Percentiles rank a stretch among this genome's conserved stretches.
phyloP scores from a whole-genome alignment of 2,888 invertebrate genomes.

The Yponomeuta sedellus region DNA sequence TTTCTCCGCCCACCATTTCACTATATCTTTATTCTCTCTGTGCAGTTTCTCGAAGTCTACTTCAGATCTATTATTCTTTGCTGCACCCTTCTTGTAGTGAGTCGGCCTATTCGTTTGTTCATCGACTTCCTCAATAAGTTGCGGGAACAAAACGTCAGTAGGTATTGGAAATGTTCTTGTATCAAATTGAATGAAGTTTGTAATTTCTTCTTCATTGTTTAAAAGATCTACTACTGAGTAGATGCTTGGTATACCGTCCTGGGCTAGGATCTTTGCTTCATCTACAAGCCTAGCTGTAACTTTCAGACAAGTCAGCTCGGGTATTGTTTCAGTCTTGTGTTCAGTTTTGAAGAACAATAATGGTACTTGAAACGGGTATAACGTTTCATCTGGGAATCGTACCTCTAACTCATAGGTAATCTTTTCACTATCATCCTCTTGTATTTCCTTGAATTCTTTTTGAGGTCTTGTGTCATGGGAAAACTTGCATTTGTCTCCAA shows the following conservation, averaged over 20 bases:
- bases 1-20: slow-evolving; percentile 78
- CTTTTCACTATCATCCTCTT: slow-evolving; percentile 48
- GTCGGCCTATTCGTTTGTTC: slow-evolving; percentile 61
- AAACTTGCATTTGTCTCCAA: slow-evolving; percentile 84
- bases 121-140: slow-evolving; percentile 60
- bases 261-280: slow-evolving; percentile 80
- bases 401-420: slow-evolving; percentile 82
- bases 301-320: slow-evolving; percentile 79
- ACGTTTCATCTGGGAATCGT: slow-evolving; percentile 81
- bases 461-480: slow-evolving; percentile 77
- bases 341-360: slow-evolving; percentile 81
- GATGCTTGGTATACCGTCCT: slow-evolving; percentile 82
- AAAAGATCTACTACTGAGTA: slow-evolving; percentile 83
- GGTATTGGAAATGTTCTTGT: slow-evolving; percentile 68
- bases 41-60: slow-evolving; percentile 71
- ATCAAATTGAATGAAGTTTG: slow-evolving; percentile 75
- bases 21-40: slow-evolving; percentile 79
- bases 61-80: slow-evolving; percentile 68
- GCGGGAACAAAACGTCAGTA: slow-evolving; percentile 78
- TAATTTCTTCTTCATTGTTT: slow-evolving; percentile 81
- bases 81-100: slow-evolving; percentile 81
- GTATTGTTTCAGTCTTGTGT: slow-evolving; percentile 74
- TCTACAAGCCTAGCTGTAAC: slow-evolving; percentile 80
- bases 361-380: slow-evolving; percentile 86
- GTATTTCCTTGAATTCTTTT: slow-evolving; percentile 32